These are phyloP conservation scores for Arizona elegans DNA, from an alignment of 2,113 vertebrate genomes.

Conservation along the genomic window DNA sequence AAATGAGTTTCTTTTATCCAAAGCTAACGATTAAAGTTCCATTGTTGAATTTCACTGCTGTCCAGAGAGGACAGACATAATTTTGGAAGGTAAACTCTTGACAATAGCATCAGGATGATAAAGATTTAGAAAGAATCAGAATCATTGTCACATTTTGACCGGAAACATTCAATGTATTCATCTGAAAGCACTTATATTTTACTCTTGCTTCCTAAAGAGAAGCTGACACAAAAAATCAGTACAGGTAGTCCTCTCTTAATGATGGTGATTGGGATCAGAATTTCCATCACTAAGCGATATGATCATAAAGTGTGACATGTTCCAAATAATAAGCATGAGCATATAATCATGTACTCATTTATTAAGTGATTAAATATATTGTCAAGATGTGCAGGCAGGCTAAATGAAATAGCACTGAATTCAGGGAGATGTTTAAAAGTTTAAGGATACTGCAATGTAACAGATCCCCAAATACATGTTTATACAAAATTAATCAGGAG, in stretches of 20 bases:
- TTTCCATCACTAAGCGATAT: not conserved
- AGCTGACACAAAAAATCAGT: not conserved
- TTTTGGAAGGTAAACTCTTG: not conserved
- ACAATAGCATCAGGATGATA: not conserved
- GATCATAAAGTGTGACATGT: not conserved
- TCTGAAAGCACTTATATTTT: not conserved
- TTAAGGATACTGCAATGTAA: not conserved
- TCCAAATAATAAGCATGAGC: not conserved
- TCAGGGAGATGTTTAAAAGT: not conserved
- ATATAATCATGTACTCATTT: not conserved
- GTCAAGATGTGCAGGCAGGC: not conserved
- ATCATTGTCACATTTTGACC: not conserved
- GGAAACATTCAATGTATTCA: not conserved
- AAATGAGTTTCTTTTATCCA: not conserved
- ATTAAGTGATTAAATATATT: not conserved
- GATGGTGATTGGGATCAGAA: not conserved
- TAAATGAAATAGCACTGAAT: not conserved
- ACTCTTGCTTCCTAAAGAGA: not conserved
- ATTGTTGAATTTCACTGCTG: not conserved
- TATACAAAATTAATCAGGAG: not conserved
- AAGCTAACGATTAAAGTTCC: not conserved
- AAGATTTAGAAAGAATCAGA: not conserved
- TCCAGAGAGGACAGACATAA: not conserved
- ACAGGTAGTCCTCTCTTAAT: not conserved
- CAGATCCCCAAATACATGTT: fast-evolving